Evolutionary conservation across 2,113 vertebrate species (phyloP).

Genomic region (Lamprologus sp.): DNA sequence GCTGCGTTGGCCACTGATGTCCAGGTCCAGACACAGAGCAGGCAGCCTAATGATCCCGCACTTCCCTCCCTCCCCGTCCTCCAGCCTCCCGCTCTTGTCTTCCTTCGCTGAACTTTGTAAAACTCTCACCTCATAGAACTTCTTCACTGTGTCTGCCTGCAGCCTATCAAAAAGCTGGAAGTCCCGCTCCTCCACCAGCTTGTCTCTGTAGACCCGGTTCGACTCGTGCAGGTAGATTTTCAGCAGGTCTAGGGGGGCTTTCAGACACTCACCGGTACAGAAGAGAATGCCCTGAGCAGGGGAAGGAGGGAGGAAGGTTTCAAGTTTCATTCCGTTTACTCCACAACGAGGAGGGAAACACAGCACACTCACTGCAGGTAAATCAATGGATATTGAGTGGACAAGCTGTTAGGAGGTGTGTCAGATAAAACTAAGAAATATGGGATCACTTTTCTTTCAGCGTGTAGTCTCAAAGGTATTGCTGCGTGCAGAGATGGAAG

Average conservation of each 20-base stretch:
- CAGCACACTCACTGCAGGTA: background rate
- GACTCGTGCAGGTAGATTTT: slow-evolving; percentile 88
- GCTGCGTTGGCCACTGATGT: slow-evolving; percentile 43
- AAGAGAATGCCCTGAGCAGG: slow-evolving; percentile 81
- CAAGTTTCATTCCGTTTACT: slow-evolving; percentile 10
- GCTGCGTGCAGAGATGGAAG: background rate
- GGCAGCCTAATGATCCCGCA: slow-evolving; percentile 34
- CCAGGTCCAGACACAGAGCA: slow-evolving; percentile 33
- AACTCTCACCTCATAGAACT: slow-evolving; percentile 79
- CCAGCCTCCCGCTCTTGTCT: background rate
- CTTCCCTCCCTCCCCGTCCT: background rate
- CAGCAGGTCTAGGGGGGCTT: slow-evolving; percentile 74
- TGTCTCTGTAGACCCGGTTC: slow-evolving; percentile 84
- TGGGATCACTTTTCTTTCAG: background rate
- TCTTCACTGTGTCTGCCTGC: slow-evolving; percentile 78
- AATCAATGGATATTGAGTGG: slow-evolving; percentile 26
- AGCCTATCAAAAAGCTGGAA: slow-evolving; percentile 81
- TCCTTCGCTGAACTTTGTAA: slow-evolving; percentile 25
- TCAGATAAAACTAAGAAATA: slow-evolving; percentile 9
- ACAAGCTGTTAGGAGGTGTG: slow-evolving; percentile 13
- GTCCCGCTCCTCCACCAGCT: slow-evolving; percentile 82
- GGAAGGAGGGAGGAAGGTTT: background rate
- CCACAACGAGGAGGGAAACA: background rate
- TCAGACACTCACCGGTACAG: slow-evolving; percentile 78
- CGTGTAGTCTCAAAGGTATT: background rate